These are phyloP conservation scores for Apostichopus japonicus DNA, from an alignment of 35 echinoderm and acorn worm genomes.

Conservation along the genomic window DNA sequence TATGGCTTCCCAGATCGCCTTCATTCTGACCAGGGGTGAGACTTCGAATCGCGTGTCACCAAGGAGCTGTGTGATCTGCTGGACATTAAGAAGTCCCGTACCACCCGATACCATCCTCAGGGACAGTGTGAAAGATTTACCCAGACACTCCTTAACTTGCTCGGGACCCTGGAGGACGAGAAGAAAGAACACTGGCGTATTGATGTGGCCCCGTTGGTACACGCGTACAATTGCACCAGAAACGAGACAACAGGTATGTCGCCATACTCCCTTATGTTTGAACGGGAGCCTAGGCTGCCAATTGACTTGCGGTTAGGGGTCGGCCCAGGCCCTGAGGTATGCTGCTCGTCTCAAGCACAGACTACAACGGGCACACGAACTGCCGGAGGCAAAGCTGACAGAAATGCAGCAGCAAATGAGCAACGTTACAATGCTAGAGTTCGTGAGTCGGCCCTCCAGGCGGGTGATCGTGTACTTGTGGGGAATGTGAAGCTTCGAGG, in stretches of 20 bases:
- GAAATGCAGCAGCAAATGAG: neutral
- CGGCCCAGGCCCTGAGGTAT: neutral
- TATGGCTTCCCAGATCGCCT: conserved; percentile 53
- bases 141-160: conserved; percentile 22
- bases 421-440: conserved; percentile 38
- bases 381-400: neutral
- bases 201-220: conserved; percentile 29
- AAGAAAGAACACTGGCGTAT: conserved; percentile 22
- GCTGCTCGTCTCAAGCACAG: neutral
- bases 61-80: conserved; percentile 28
- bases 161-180: conserved; percentile 45
- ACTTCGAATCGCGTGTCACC: conserved; percentile 34
- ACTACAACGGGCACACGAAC: neutral
- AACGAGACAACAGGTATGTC: conserved; percentile 27
- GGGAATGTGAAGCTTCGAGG: conserved; percentile 55
- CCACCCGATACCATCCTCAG: conserved; percentile 28
- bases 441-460: conserved; percentile 9
- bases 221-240: conserved; percentile 48
- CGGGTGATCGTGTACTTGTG: conserved; percentile 76
- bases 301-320: conserved; percentile 26
- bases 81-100: conserved; percentile 36
- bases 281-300: conserved; percentile 39
- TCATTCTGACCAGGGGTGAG: conserved; percentile 34
- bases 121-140: conserved; percentile 69
- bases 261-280: conserved; percentile 53